Conservation (phyloP, 2,888 invertebrate genomes). For the Mythimna ferrago region DNA sequence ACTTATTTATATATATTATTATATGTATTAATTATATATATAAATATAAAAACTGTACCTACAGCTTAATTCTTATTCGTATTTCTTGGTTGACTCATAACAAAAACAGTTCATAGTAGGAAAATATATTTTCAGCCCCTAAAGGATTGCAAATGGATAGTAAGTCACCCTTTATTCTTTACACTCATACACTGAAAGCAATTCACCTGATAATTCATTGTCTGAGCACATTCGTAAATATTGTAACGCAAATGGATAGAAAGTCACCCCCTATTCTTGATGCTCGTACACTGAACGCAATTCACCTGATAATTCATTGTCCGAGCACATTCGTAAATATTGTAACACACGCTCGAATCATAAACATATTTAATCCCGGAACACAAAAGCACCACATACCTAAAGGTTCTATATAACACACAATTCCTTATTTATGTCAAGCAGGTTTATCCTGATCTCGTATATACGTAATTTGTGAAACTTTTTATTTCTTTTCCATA, state of each 20-base stretch:
- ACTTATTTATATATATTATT: no score
- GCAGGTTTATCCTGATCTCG: conserved; percentile 5
- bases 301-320: conserved; percentile 13
- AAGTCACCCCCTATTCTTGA: background rate
- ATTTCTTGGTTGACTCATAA: background rate
- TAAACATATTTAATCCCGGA: conserved; percentile 22
- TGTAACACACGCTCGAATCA: conserved; percentile 20
- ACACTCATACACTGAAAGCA: background rate
- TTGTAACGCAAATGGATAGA: conserved; percentile 16
- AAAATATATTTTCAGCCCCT: background rate
- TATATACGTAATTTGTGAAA: conserved; percentile 23
- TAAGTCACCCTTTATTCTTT: background rate
- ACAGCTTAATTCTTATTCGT: background rate
- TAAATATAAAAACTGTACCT: no score
- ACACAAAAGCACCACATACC: conserved; percentile 12
- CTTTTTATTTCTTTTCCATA: conserved; percentile 27
- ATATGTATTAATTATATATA: no score
- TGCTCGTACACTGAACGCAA: background rate
- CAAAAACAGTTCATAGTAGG: background rate
- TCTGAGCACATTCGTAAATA: conserved; percentile 25
- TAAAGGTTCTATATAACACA: background rate
- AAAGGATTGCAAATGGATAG: background rate
- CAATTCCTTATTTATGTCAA: conserved; percentile 24
- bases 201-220: conserved; percentile 11
- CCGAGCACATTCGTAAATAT: conserved; percentile 25